These are phyloP conservation scores for Ceratosolen fusciceps DNA, from an alignment of 1,140 invertebrate species.

Conservation along the genomic window DNA sequence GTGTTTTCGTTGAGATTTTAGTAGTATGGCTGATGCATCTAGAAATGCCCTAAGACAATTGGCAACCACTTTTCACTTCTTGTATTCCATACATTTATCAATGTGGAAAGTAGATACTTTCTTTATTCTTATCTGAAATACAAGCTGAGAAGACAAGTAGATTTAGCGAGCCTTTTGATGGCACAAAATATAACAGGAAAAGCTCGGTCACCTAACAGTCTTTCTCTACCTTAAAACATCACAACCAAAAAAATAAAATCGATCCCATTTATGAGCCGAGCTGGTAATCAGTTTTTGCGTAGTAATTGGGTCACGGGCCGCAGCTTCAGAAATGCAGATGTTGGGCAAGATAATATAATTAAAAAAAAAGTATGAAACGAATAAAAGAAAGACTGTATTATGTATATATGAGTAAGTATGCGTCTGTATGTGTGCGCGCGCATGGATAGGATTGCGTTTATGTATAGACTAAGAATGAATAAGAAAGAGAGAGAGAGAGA, in stretches of 20 bases:
- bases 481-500: background rate
- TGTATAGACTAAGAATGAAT: too few relatives aligned
- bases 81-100: background rate
- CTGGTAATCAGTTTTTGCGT: background rate
- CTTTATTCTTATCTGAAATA: background rate
- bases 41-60: background rate
- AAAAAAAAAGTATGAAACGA: too few relatives aligned
- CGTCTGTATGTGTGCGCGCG: too few relatives aligned
- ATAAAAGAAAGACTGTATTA: too few relatives aligned
- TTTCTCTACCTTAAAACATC: slow-evolving; percentile 43
- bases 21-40: background rate
- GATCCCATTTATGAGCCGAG: background rate
- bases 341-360: background rate
- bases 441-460: too few relatives aligned
- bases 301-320: background rate
- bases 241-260: slow-evolving; percentile 43
- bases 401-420: too few relatives aligned
- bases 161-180: slow-evolving; percentile 24
- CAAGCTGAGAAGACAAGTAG: background rate
- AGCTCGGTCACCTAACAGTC: background rate
- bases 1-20: background rate
- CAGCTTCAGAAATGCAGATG: background rate
- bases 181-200: slow-evolving; percentile 36
- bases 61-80: background rate
- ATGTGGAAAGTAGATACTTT: background rate